Percentiles rank a stretch among this genome's conserved stretches.
Evolutionary conservation across 2,113 vertebrate species (phyloP).

Genomic region (Canis aureus): DNA sequence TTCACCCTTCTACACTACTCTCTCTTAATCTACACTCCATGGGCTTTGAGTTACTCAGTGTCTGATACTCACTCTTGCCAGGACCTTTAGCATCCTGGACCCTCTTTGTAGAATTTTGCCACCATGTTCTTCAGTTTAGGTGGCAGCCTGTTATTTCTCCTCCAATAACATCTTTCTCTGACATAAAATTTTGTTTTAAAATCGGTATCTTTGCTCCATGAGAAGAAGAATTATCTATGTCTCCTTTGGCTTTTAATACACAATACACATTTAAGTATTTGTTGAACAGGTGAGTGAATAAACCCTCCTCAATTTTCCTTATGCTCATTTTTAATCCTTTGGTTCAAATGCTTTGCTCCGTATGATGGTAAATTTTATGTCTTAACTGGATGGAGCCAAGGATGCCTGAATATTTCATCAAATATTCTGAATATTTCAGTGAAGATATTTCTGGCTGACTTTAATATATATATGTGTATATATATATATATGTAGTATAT

Average conservation of each 20-base stretch:
- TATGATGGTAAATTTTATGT: background rate
- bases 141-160: background rate
- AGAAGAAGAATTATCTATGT: background rate
- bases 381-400: background rate
- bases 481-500: background rate
- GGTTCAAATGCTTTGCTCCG: background rate
- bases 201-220: background rate
- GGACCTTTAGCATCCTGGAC: background rate
- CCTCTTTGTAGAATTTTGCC: background rate
- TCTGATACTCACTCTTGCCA: background rate
- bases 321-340: background rate
- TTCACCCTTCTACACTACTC: too few relatives aligned
- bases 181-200: background rate
- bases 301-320: background rate
- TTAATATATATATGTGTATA: background rate
- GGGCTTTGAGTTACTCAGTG: background rate
- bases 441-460: background rate
- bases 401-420: background rate
- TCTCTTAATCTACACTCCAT: background rate
- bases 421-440: background rate
- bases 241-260: background rate
- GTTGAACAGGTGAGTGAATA: background rate
- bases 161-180: background rate
- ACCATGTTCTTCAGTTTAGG: background rate
- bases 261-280: background rate